phyloP scores from a whole-genome alignment of 2,113 vertebrate species.

The Burhinus bistriatus region DNA sequence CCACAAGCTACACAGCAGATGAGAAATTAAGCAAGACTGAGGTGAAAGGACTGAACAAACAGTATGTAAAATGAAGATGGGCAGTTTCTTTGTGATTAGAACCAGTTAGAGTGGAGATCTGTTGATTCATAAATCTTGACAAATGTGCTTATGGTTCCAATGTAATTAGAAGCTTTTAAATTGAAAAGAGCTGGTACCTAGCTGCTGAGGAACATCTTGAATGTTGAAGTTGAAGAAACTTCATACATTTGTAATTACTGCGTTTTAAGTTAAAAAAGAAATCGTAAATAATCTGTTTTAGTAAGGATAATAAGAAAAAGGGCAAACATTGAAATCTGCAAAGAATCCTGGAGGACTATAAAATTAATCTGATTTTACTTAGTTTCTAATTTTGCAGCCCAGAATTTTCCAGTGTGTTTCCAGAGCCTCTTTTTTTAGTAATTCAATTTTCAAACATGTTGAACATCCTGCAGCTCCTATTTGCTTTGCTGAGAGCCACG shows the following conservation, averaged over 20 bases:
- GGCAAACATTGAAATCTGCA: not conserved
- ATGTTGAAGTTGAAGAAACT: not conserved
- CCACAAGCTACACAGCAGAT: not conserved
- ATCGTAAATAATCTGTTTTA: not conserved
- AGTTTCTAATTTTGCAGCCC: not conserved
- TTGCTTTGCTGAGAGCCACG: not conserved
- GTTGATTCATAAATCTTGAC: conserved; percentile 39
- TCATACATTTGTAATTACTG: not conserved
- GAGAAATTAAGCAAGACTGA: conserved; percentile 38
- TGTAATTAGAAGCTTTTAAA: not conserved
- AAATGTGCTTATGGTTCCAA: not conserved
- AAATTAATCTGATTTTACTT: conserved; percentile 12
- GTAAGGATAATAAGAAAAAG: not conserved
- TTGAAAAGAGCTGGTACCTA: not conserved
- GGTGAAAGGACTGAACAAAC: not conserved
- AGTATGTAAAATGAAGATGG: not conserved
- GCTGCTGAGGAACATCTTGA: not conserved
- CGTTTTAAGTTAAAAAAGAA: not conserved
- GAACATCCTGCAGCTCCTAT: not conserved
- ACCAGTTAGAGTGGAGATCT: not conserved
- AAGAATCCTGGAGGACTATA: not conserved
- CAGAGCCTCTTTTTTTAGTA: not conserved
- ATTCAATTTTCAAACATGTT: not conserved
- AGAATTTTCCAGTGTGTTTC: conserved; percentile 11
- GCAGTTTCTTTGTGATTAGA: not conserved